Evolutionary conservation across 1,140 invertebrate genomes (phyloP).

Genomic region (Vollenhovia emeryi): DNA sequence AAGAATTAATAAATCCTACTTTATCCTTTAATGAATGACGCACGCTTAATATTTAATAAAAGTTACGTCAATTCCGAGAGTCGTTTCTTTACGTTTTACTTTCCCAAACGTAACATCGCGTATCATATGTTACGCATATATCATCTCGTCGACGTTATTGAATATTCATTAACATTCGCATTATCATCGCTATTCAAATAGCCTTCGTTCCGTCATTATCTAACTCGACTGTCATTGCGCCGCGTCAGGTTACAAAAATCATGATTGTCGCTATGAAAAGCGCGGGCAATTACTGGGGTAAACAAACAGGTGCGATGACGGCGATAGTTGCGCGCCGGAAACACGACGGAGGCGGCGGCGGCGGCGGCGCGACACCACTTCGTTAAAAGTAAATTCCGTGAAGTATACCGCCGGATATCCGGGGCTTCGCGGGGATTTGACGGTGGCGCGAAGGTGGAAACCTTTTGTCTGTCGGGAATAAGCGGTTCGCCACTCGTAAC

Average conservation of each 20-base stretch:
- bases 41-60: neutral
- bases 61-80: neutral
- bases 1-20: neutral
- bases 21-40: neutral
- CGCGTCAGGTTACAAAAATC: neutral
- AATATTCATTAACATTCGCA: constrained; percentile 26
- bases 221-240: neutral
- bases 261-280: neutral
- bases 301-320: constrained; percentile 4
- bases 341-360: constrained; percentile 32
- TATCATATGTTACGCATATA: neutral
- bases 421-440: constrained; percentile 79
- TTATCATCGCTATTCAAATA: neutral
- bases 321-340: constrained; percentile 40
- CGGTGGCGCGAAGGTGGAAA: constrained; percentile 61
- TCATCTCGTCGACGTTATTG: neutral
- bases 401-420: constrained; percentile 80
- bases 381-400: constrained; percentile 83
- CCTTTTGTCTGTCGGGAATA: constrained; percentile 57
- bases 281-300: neutral
- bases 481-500: constrained; percentile 58
- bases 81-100: constrained; percentile 3
- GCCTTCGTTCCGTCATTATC: constrained; percentile 8
- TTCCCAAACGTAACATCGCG: neutral
- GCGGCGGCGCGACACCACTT: constrained; percentile 73